Base-by-base conservation (phyloP, 2,113 vertebrate species). In the Vidua chalybeata region DNA sequence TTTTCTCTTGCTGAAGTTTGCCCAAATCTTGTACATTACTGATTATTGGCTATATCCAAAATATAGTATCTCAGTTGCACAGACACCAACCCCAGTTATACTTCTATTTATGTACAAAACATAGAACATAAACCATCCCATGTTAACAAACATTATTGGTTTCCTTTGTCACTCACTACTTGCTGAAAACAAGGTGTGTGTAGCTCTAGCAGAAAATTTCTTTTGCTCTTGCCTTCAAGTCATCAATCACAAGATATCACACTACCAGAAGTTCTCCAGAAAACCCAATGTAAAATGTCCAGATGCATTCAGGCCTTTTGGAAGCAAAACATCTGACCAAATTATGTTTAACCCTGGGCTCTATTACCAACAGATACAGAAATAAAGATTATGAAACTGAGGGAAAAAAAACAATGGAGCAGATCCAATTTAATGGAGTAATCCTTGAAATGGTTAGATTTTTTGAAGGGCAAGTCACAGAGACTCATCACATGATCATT, bases 111-210 rank as follows among this genome's bases (percentile, higher is more conserved):
- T 41, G 22, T 9, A 24, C 26, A 73, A 83, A 92, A 72, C 27
- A 56, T 1, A 51, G 49, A 59, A 86, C 20, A 77, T 30, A 89
- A 89, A 74, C 37, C 16, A 69, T 35, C 23, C 22, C 67, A 26
- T 8, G 8, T 49, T 66, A 86, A 73, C n/a, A 76, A 88, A 89
- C 13, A 46, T 48, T 41, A 63, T 6, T 83, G 17, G 15, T 76
- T 88, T 96, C 69, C 66, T 89, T 81, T 92, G 83, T 74, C 80
- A 90, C 51, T 83, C 56, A 58, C 31, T 90, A 64, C 68, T 74
- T 87, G 48, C 43, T 81, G 61, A 67, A 89, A 93, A 81, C 33
- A 78, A 93, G 39, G 48, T 71, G 43, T 67, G 33, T 27, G 30
- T 35, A 2, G 37, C 61, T 86, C 61, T 52, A 93, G 77, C 35